phyloP scores from a whole-genome alignment of 2,113 vertebrate species.

The Lipotes vexillifer region DNA sequence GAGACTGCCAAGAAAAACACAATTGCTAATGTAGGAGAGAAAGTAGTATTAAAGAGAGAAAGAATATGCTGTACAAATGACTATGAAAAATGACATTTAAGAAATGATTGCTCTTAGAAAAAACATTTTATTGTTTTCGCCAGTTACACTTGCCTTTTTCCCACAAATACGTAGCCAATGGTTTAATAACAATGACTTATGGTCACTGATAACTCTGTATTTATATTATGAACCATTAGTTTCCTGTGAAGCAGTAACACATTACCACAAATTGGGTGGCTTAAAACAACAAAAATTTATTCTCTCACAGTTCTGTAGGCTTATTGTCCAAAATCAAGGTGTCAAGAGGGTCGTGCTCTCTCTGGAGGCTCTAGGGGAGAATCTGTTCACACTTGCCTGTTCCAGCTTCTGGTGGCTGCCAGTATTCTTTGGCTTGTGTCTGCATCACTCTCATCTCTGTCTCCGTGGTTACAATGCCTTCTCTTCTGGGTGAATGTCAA shows the following conservation, averaged over 20 bases:
- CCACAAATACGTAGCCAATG: slow-evolving; percentile 24
- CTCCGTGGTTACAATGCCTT: neutral
- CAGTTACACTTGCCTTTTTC: neutral
- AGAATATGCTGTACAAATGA: neutral
- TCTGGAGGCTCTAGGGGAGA: neutral
- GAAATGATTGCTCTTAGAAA: slow-evolving; percentile 57
- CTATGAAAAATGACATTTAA: slow-evolving; percentile 40
- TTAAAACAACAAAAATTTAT: neutral
- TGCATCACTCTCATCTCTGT: neutral
- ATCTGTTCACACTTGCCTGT: neutral
- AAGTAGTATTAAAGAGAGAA: slow-evolving; percentile 64
- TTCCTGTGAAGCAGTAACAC: neutral
- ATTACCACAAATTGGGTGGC: neutral
- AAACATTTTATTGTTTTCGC: slow-evolving; percentile 43
- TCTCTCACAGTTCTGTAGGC: neutral
- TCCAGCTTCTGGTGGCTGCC: neutral
- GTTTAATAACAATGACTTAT: slow-evolving; percentile 32
- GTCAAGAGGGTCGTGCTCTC: neutral
- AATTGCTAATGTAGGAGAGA: neutral
- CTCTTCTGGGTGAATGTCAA: neutral
- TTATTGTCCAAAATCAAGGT: neutral
- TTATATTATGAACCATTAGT: neutral
- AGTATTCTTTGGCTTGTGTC: neutral
- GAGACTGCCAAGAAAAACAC: neutral
- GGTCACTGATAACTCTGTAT: neutral